These are phyloP conservation scores for Gambusia affinis DNA, from an alignment of 2,113 vertebrate genomes.

Conservation along the genomic window DNA sequence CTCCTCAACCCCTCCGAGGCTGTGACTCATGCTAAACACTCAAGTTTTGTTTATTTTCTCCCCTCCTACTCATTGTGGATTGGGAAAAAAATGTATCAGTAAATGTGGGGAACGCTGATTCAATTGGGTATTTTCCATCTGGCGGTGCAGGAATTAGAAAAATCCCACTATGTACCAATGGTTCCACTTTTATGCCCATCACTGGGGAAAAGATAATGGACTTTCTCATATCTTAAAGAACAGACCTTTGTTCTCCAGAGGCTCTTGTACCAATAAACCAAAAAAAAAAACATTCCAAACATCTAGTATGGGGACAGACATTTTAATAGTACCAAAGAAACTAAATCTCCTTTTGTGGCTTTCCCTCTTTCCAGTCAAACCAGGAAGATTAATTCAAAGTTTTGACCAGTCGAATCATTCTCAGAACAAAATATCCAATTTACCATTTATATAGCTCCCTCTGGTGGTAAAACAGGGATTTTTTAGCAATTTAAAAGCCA, in stretches of 20 bases:
- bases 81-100: not conserved
- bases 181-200: not conserved
- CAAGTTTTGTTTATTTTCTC: slow-evolving; percentile 23
- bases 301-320: not conserved
- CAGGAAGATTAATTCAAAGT: not conserved
- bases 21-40: slow-evolving; percentile 44
- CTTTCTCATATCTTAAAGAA: not conserved
- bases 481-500: not conserved
- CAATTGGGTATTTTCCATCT: slow-evolving; percentile 16
- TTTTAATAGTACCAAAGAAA: not conserved
- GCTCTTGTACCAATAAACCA: not conserved
- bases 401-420: not conserved
- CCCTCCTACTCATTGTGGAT: not conserved
- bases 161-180: slow-evolving; percentile 27
- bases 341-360: not conserved
- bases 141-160: slow-evolving; percentile 2
- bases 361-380: not conserved
- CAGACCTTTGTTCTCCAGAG: not conserved
- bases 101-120: slow-evolving; percentile 27
- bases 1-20: slow-evolving; percentile 20
- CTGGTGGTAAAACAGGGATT: slow-evolving; percentile 10
- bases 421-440: not conserved
- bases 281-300: not conserved
- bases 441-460: slow-evolving; percentile 7
- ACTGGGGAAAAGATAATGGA: not conserved